Evolutionary conservation across 1,140 invertebrate species (phyloP).

Genomic region (Drosophila suzukii): DNA sequence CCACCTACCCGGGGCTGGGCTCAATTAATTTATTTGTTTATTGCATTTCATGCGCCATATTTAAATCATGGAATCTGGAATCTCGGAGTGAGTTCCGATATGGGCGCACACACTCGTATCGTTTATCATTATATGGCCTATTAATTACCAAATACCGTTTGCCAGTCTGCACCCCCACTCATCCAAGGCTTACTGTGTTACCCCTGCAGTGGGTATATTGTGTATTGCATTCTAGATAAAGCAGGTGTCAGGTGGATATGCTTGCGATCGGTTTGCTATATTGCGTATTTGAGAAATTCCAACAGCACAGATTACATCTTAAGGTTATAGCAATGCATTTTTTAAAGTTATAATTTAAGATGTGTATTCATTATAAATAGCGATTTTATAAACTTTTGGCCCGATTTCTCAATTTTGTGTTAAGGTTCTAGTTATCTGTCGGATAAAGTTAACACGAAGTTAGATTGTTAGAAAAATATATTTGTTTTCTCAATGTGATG

Average conservation of each 20-base stretch:
- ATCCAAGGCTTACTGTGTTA: conserved; percentile 22
- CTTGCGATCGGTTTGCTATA: background rate
- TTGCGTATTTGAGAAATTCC: background rate
- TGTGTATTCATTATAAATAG: too few relatives aligned
- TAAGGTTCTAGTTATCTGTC: too few relatives aligned
- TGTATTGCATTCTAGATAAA: background rate
- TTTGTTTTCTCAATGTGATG: too few relatives aligned
- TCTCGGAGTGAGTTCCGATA: conserved; percentile 10
- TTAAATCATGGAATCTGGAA: conserved; percentile 62
- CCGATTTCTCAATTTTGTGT: too few relatives aligned
- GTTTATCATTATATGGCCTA: conserved; percentile 79
- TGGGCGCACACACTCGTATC: conserved; percentile 36
- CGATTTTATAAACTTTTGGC: too few relatives aligned
- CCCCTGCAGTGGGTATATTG: conserved; percentile 1
- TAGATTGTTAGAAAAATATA: too few relatives aligned
- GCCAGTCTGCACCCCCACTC: conserved; percentile 48
- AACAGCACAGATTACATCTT: too few relatives aligned
- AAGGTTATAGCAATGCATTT: too few relatives aligned
- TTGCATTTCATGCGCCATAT: conserved; percentile 72
- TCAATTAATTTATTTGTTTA: conserved; percentile 82
- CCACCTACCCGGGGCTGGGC: conserved; percentile 5
- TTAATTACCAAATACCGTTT: conserved; percentile 79
- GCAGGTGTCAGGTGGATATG: background rate
- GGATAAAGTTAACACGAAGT: too few relatives aligned
- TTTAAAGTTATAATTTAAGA: too few relatives aligned